A percentile compares a stretch with the other conserved stretches of the same genome.
Conservation (phyloP, 2,113 vertebrate species). For the Pachypanchax playfairii region DNA sequence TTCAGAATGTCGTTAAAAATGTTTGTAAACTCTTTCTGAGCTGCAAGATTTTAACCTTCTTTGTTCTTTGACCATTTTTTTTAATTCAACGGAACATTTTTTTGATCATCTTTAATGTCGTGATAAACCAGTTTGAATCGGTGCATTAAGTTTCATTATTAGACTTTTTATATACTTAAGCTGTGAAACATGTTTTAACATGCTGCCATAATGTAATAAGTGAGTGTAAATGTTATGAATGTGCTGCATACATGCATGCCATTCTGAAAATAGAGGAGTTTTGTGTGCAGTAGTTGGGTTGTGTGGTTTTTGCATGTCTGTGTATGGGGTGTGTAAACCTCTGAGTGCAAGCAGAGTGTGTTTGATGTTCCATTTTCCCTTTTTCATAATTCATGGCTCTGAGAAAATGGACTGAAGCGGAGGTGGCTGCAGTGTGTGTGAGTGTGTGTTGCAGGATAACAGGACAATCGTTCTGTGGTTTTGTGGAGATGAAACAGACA, state of each 20-base stretch:
- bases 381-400: constrained; percentile 72
- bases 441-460: constrained; percentile 43
- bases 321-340: constrained; percentile 38
- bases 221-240: constrained; percentile 9
- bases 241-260: constrained; percentile 4
- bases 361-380: constrained; percentile 70
- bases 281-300: constrained; percentile 3
- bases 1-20: too few relatives aligned
- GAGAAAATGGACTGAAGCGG: constrained; percentile 63
- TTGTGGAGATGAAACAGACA: constrained; percentile 73
- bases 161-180: not conserved
- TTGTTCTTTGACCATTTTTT: not conserved
- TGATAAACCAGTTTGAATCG: not conserved
- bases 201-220: constrained; percentile 29
- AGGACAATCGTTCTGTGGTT: constrained; percentile 54
- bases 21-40: not conserved
- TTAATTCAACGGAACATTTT: not conserved
- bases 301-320: constrained; percentile 28
- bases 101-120: constrained; percentile 10
- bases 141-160: constrained; percentile 25
- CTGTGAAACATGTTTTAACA: constrained; percentile 5
- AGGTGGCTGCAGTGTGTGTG: constrained; percentile 37
- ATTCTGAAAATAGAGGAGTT: constrained; percentile 13
- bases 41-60: not conserved
- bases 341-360: constrained; percentile 51